Evolutionary conservation across 2,888 invertebrate species (phyloP).

Genomic region (Antheraea yamamai): DNA sequence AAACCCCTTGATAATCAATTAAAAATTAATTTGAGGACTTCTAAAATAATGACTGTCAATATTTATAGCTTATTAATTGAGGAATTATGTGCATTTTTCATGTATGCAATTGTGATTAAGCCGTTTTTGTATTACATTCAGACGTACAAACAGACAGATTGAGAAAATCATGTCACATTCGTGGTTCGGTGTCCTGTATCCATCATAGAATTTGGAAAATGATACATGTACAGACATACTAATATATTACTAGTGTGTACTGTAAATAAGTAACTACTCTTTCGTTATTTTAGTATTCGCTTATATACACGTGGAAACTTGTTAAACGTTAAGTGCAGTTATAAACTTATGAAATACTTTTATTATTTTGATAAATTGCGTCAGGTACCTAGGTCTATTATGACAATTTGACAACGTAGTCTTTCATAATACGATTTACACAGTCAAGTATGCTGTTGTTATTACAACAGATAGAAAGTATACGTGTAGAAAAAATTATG

Average conservation of each 20-base stretch:
- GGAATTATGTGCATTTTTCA: no score
- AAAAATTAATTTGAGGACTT: no score
- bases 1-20: no score
- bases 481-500: not conserved
- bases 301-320: not conserved
- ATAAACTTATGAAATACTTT: conserved; percentile 12
- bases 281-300: not conserved
- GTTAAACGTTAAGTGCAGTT: not conserved
- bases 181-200: no score
- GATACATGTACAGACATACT: no score
- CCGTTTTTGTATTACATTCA: no score
- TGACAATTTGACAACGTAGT: conserved; percentile 20
- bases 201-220: no score
- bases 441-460: conserved; percentile 7
- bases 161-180: no score
- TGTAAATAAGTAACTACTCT: not conserved
- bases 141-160: no score
- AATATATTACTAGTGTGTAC: not conserved
- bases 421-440: conserved; percentile 17
- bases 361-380: conserved; percentile 21
- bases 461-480: conserved; percentile 6
- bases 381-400: conserved; percentile 20
- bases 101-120: no score
- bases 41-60: no score
- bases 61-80: no score